Percentiles rank a stretch among this genome's conserved stretches.
phyloP scores from a whole-genome alignment of 2,113 vertebrate genomes.

The Notechis scutatus region DNA sequence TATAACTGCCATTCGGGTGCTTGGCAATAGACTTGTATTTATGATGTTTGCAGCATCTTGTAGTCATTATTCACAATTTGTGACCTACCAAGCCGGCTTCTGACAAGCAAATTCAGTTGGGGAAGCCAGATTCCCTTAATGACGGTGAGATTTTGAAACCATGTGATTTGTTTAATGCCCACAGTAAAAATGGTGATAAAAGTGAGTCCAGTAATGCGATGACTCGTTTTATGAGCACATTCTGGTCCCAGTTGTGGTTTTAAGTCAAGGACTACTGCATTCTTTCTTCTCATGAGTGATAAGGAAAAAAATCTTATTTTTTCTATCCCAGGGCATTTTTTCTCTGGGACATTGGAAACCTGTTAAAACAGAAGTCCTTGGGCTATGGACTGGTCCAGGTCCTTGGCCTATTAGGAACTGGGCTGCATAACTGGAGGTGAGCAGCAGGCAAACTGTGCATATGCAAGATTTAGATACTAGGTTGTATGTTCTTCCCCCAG shows the following conservation, averaged over 20 bases:
- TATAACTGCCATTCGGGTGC: not conserved
- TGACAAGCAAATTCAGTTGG: not conserved
- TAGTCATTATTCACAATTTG: not conserved
- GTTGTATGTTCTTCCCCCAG: not conserved
- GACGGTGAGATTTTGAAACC: not conserved
- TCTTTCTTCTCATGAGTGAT: not conserved
- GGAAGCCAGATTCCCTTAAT: too few species aligned
- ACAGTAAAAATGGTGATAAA: not conserved
- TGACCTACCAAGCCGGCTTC: not conserved
- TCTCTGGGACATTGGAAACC: not conserved
- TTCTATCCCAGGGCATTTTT: not conserved
- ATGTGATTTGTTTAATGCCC: not conserved
- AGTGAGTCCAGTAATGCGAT: not conserved
- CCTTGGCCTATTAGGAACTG: not conserved
- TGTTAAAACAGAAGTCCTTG: not conserved
- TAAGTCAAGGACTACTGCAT: not conserved
- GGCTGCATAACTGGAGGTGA: not conserved
- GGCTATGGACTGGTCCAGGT: not conserved
- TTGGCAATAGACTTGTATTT: not conserved
- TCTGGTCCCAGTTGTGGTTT: not conserved
- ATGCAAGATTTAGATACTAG: not conserved
- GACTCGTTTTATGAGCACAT: not conserved
- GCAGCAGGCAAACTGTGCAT: not conserved
- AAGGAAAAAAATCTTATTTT: not conserved
- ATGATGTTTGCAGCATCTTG: not conserved